phyloP scores from a whole-genome alignment of 92 coral and sea anemone species.

The Galaxea fascicularis region DNA sequence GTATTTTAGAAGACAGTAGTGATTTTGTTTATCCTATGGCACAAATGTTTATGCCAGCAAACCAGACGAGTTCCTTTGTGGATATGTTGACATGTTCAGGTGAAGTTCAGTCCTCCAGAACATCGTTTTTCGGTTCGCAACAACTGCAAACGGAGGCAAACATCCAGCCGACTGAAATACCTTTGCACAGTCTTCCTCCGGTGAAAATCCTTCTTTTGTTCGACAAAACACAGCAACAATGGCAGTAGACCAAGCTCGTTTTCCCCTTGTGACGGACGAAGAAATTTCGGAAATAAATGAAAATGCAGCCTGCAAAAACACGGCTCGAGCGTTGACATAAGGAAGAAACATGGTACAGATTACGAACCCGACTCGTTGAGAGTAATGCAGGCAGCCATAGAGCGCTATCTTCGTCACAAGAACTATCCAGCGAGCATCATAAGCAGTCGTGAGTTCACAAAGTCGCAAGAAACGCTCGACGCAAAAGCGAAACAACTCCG shows the following conservation, averaged over 20 bases:
- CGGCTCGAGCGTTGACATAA: conserved; percentile 41
- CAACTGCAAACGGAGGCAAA: too few species aligned
- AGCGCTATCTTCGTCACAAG: too few species aligned
- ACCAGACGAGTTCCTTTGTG: too few species aligned
- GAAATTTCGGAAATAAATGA: too few species aligned
- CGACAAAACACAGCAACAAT: not conserved
- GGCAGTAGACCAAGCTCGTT: conserved; percentile 7
- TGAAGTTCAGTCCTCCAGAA: not conserved
- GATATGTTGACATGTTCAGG: conserved; percentile 22
- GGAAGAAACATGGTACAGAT: conserved; percentile 51
- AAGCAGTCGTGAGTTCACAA: conserved; percentile 43
- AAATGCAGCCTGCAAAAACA: conserved; percentile 40
- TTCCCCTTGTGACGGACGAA: conserved; percentile 31
- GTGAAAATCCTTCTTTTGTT: not conserved
- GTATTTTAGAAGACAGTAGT: too few species aligned
- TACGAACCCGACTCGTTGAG: too few species aligned
- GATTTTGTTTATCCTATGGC: too few species aligned
- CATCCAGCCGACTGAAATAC: conserved; percentile 14
- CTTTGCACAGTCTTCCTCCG: conserved; percentile 9
- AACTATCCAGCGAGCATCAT: too few species aligned
- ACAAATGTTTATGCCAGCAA: too few species aligned
- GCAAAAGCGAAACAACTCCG: conserved; percentile 36
- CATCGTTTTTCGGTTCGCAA: too few species aligned
- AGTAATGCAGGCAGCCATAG: too few species aligned
- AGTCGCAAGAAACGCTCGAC: conserved; percentile 35